Base-by-base conservation (phyloP, 2,797 vertebrate genomes). In the Eidolon dupreanum region DNA sequence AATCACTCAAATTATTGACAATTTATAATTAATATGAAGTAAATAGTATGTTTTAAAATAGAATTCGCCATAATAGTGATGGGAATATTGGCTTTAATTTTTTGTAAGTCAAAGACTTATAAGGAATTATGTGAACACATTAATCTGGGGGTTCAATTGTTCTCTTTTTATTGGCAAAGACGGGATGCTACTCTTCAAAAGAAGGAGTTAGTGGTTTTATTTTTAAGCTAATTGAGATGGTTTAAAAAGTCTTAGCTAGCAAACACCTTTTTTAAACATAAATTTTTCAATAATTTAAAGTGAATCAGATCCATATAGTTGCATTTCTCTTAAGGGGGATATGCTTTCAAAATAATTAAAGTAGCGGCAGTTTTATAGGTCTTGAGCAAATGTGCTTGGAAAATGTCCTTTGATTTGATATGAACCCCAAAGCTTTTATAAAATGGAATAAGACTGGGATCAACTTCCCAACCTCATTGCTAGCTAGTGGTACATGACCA, bases 311-410 rank as follows among this genome's bases (percentile, higher is more conserved):
- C 26, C 78, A 57, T 94, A 93, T 43, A 95, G 73, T 92, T 95
- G 57, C 71, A 90, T 96, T 97, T 96, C 82, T 83, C 74, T 97
- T 93, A 86, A 84, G 63, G 73, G 84, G 71, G 20, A 46, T 75
- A 78, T 96, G 96, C 97, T 97, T 96, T 97, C 94, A 96, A 95
- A 96, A 97, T 97, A 95, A 97, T 97, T 97, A 97, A 95, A 96
- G 70, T 63, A 88, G 70, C 94, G 78, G 74, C 83, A 97, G 91
- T 59, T 84, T 88, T 93, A 93, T 93, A 96, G 88, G 91, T 94
- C 75, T 90, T 95, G 49, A 97, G 83, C 68, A 87, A 95, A 79
- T 97, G 83, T 77, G 79, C 91, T 96, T 79, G 51, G 75, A 90
- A 91, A 95, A 83, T 91, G 49, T 84, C 19, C 57, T 97, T 70